Evolutionary conservation across 2,888 invertebrate species (phyloP), one percentile per base, ranked within the genome.

Genomic region (Clivina fossor): DNA sequence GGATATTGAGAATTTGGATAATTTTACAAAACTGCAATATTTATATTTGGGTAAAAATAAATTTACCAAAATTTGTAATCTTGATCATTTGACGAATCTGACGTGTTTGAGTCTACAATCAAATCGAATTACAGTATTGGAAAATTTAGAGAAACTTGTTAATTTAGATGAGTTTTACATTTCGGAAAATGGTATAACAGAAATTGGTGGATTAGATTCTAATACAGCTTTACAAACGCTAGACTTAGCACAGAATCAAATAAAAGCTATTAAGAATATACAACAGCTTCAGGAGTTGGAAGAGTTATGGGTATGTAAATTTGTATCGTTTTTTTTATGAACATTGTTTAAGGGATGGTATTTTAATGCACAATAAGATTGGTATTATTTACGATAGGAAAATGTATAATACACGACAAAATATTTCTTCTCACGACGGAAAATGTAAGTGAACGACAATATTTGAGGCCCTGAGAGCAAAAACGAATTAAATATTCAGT

Each of bases 1-100:
- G 84, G 85, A 83, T 69, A 92, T 99, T 61, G 90, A 92, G 71
- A 92, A 95, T 72, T 72, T 99, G 7, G 86, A 88, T 2, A 82
- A 82, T 1, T 74, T 98, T 58, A 79, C 77, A 2, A 83, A 84
- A 51, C 75, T 99, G 13, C 85, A 84, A 13, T 86, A 87, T 64
- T 76, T 95, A 8, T 99, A 85, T 74, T 75, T 96, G 50, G 98
- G 94, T 9, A 98, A 94, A 74, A 99, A 99, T 74, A 98, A 97
- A 78, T 93, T 99, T 60, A 76, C 81, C 0, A 87, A 88, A 72
- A 86, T 99, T 41, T 82, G 92, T 66, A 91, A 94, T 68, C 72
- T 98, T 9, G 85, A 87, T 8, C 76, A 78, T 1, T 74, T 96
- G 22, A 76, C 75, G 0, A 83, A 87, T 57, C 78, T 98, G 28